Percentiles rank a stretch among this genome's conserved stretches.
These are phyloP conservation scores for Cerceris ruficornis DNA, from an alignment of 2,888 invertebrate genomes.

Conservation along the genomic window DNA sequence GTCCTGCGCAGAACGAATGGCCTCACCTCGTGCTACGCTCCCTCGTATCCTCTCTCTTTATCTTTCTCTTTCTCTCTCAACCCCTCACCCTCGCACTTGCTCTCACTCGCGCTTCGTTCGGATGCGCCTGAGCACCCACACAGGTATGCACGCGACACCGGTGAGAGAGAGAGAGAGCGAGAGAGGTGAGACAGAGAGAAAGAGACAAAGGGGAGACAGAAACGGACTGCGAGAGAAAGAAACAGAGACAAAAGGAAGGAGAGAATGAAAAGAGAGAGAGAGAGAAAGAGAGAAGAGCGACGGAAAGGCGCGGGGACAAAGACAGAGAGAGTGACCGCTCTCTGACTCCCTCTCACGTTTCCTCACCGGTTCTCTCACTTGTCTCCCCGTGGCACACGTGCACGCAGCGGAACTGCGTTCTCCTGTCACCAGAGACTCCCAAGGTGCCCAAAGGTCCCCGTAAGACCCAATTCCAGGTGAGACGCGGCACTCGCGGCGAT, in stretches of 20 bases:
- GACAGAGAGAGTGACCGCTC: slow-evolving; percentile 18
- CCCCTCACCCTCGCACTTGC: slow-evolving; percentile 3
- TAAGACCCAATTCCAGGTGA: background rate
- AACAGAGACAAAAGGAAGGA: slow-evolving; percentile 47
- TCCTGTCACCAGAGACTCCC: slow-evolving; percentile 45
- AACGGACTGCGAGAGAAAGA: slow-evolving; percentile 60
- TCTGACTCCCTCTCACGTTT: slow-evolving; percentile 47
- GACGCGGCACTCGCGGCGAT: slow-evolving; percentile 31
- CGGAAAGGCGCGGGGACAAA: slow-evolving; percentile 64
- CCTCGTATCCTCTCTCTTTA: slow-evolving; percentile 52
- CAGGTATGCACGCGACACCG: slow-evolving; percentile 33
- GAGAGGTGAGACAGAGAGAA: slow-evolving; percentile 1
- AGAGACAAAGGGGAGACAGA: background rate
- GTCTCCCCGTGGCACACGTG: slow-evolving; percentile 62
- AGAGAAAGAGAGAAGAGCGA: slow-evolving; percentile 12
- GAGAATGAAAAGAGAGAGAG: slow-evolving; percentile 1
- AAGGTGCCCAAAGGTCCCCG: slow-evolving; percentile 11
- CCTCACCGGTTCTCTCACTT: slow-evolving; percentile 50
- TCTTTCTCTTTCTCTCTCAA: slow-evolving; percentile 19
- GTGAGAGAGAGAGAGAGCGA: slow-evolving; percentile 66
- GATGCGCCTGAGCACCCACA: slow-evolving; percentile 44
- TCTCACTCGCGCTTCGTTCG: slow-evolving; percentile 21
- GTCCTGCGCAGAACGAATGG: slow-evolving; percentile 78
- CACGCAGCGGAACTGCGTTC: slow-evolving; percentile 51
- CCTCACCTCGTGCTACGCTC: slow-evolving; percentile 75